Evolutionary conservation across 2,797 vertebrate genomes (phyloP).

Genomic region (Pantherophis alleghaniensis): DNA sequence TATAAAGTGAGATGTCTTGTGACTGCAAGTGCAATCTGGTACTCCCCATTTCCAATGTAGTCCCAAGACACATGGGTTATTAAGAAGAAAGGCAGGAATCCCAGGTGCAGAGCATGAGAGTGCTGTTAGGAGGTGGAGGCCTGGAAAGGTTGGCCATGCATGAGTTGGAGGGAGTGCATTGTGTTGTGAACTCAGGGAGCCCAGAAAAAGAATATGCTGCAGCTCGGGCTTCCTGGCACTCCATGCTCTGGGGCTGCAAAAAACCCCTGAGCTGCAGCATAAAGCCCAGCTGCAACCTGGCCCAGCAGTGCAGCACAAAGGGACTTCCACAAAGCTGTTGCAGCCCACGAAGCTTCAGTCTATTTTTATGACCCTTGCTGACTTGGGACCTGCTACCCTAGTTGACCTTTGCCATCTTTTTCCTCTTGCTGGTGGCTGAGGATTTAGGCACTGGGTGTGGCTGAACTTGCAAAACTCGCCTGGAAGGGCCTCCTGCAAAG

Average conservation of each 20-base stretch:
- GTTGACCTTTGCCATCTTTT: background rate
- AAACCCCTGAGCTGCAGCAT: background rate
- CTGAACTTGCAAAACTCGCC: background rate
- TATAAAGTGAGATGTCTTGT: background rate
- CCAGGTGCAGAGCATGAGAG: background rate
- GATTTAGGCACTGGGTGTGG: background rate
- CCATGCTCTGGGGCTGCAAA: background rate
- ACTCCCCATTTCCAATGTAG: background rate
- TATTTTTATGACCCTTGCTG: background rate
- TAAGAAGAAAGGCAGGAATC: background rate
- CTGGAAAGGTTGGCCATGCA: background rate
- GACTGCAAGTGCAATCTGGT: background rate
- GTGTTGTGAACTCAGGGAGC: background rate
- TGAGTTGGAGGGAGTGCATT: background rate
- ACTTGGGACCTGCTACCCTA: background rate
- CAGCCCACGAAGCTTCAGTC: background rate
- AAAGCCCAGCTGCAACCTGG: background rate
- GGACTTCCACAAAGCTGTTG: background rate
- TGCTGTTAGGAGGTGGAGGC: background rate
- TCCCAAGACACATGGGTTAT: background rate
- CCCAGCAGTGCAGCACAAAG: background rate
- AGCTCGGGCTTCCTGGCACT: background rate
- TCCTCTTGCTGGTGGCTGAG: background rate
- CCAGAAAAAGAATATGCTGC: background rate
- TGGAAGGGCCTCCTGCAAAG: background rate